Percentiles rank a stretch among this genome's conserved stretches.
Evolutionary conservation across 2,888 invertebrate species (phyloP).

Genomic region (Lordiphosa andalusiaca): DNA sequence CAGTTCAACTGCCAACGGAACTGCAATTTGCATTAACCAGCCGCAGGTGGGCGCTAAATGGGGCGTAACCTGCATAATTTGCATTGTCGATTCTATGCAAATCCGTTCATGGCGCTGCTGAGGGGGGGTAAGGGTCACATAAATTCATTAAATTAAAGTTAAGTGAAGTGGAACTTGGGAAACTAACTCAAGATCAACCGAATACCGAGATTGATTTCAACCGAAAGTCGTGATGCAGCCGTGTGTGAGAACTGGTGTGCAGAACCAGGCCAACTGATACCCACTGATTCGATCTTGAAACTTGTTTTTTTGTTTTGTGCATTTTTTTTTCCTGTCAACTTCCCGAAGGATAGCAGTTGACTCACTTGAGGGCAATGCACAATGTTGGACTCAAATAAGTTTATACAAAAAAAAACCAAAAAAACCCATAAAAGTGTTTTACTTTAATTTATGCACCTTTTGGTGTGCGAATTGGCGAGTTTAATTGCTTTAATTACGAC

Average conservation of each 20-base stretch:
- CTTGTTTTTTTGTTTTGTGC: slow-evolving; percentile 2
- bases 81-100: slow-evolving; percentile 4
- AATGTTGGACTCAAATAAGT: too few species aligned
- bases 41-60: slow-evolving; percentile 2
- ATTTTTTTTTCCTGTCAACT: too few species aligned
- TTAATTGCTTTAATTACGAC: slow-evolving; percentile 26
- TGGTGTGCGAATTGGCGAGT: slow-evolving; percentile 29
- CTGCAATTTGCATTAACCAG: slow-evolving; percentile 27
- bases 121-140: not conserved
- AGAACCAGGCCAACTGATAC: slow-evolving; percentile 18
- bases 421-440: slow-evolving; percentile 3
- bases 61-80: slow-evolving; percentile 28
- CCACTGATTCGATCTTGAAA: not conserved
- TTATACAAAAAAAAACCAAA: not conserved
- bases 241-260: slow-evolving; percentile 9
- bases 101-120: too few species aligned
- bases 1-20: slow-evolving; percentile 32
- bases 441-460: slow-evolving; percentile 24
- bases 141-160: slow-evolving; percentile 15
- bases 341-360: too few species aligned
- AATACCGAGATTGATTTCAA: slow-evolving; percentile 6
- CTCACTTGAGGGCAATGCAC: slow-evolving; percentile 1
- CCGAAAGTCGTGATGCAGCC: slow-evolving; percentile 1
- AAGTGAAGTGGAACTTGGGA: slow-evolving; percentile 24
- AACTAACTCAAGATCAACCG: slow-evolving; percentile 6